Conservation (phyloP, 2,888 invertebrate genomes). For the Spialia ferax region DNA sequence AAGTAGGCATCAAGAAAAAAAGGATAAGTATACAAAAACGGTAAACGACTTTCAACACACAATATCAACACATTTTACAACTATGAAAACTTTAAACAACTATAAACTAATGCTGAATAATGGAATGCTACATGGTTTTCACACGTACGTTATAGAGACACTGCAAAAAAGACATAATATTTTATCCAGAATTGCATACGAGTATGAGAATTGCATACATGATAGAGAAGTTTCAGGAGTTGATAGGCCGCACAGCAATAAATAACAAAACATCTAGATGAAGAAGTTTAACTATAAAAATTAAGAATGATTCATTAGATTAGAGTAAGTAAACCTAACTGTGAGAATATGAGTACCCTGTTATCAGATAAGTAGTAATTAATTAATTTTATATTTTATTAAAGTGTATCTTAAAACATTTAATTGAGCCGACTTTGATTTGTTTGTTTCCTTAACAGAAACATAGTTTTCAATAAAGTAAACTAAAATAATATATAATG, state of each 20-base stretch:
- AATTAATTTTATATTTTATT: neutral
- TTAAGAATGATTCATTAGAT: neutral
- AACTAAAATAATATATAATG: neutral
- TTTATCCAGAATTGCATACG: neutral
- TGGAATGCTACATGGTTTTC: slow-evolving; percentile 3
- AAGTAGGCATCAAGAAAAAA: neutral
- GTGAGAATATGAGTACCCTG: slow-evolving; percentile 8
- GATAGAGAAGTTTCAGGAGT: neutral
- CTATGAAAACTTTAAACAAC: neutral
- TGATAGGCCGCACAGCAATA: neutral
- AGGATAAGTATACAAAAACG: too few relatives aligned
- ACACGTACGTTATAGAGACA: neutral
- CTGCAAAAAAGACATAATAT: too few relatives aligned
- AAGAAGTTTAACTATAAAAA: neutral
- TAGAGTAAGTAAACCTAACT: neutral
- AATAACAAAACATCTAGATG: neutral
- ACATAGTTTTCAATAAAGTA: neutral
- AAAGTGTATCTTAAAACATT: neutral
- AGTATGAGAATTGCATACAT: neutral
- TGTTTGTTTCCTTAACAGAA: neutral
- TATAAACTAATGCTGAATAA: slow-evolving; percentile 4
- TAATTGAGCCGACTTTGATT: slow-evolving; percentile 3
- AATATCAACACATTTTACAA: neutral
- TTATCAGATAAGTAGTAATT: neutral
- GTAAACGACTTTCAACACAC: neutral